Base-by-base conservation (phyloP, 2,113 vertebrate genomes). In the Paralichthys olivaceus region DNA sequence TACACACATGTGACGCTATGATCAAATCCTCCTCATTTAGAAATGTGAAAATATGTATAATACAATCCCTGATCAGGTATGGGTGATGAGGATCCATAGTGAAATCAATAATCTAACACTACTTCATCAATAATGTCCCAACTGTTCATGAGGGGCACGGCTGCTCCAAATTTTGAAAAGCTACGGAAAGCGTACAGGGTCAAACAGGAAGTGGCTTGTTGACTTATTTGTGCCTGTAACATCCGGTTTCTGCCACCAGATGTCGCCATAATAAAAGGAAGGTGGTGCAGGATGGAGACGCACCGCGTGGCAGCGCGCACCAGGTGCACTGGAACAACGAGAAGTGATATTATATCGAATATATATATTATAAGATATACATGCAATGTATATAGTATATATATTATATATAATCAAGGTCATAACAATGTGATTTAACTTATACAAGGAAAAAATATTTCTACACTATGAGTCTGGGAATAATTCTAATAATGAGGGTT, bases 1-100 rank as follows among this genome's bases (percentile, higher is more conserved):
- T 89, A 83, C 92, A 93, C 7, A 95, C 93, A 7, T 15, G n/a
- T 1, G 93, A 94, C 2, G 80, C 90, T 0, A 14, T 80, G 59
- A 91, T 86, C 63, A 95, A 81, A 59, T 94, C 93, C 2, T 92
- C 87, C 4, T 91, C 87, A 0, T 32, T 19, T 25, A 95, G 79
- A 63, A 92, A 94, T 0, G 93, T 85, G 29, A 95, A 95, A 7
- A 94, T 43, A 2, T 86, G 75, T 77, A 95, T 92, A 1, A 94
- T 84, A 12, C 93, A 93, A 62, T 95, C 94, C 2, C 67, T 14
- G 55, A 89, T 88, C 20, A 94, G 51, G 3, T 64, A 20, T 0
- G 79, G 51, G 4, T 55, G 23, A 29, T 77, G 20, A 11, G 49
- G 2, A 2, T 85, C 73, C 69, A 82, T 78, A 0, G 0, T 71